Conservation (phyloP, 2,888 invertebrate species). For the Tinea semifulvella region DNA sequence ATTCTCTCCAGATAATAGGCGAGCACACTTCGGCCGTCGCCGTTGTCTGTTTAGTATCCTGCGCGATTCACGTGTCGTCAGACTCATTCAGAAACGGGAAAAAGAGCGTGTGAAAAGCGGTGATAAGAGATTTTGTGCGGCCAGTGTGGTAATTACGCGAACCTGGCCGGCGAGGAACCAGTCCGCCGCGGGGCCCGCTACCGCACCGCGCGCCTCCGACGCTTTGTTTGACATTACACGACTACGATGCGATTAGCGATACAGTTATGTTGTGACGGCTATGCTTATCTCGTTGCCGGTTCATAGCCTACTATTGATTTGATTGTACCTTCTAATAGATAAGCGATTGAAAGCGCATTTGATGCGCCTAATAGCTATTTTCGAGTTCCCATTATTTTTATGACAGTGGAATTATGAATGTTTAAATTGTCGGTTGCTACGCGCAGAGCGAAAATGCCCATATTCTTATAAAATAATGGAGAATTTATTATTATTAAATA, state of each 20-base stretch:
- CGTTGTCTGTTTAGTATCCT: constrained; percentile 1
- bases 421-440: constrained; percentile 29
- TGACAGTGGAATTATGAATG: constrained; percentile 25
- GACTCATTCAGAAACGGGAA: constrained; percentile 18
- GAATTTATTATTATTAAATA: too few relatives aligned
- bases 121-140: constrained; percentile 39
- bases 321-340: constrained; percentile 9
- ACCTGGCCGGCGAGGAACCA: constrained; percentile 26
- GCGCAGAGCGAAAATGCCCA: constrained; percentile 34
- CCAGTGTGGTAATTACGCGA: constrained; percentile 32
- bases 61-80: constrained; percentile 15
- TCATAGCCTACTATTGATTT: constrained; percentile 9
- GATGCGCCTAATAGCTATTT: constrained; percentile 4
- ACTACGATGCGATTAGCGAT: constrained; percentile 53
- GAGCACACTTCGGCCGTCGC: constrained; percentile 38
- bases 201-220: constrained; percentile 28
- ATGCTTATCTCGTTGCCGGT: constrained; percentile 32
- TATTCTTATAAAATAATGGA: constrained; percentile 39
- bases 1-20: constrained; percentile 44
- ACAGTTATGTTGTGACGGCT: constrained; percentile 55
- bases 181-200: constrained; percentile 34
- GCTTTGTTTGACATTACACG: constrained; percentile 34
- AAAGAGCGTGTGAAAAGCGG: constrained; percentile 49
- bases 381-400: constrained; percentile 20
- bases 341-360: constrained; percentile 1